phyloP scores from a whole-genome alignment of 2,113 vertebrate species.

The Zosterops borbonicus region DNA sequence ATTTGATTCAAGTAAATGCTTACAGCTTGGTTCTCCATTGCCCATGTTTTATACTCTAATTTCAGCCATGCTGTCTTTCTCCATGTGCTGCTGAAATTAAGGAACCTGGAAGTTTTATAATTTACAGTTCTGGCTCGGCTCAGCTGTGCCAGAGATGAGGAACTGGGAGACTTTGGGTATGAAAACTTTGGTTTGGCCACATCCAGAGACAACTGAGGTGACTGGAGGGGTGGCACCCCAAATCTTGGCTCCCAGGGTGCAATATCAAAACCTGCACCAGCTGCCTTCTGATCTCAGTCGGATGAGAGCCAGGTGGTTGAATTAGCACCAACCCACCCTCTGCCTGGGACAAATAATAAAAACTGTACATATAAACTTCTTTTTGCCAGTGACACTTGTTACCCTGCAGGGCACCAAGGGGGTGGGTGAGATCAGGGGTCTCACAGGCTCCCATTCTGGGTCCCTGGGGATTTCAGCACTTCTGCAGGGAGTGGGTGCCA shows the following conservation, averaged over 20 bases:
- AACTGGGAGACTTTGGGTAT: neutral
- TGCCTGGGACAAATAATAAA: neutral
- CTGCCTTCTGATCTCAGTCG: neutral
- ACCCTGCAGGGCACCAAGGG: neutral
- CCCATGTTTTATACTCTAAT: neutral
- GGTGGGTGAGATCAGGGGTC: too few relatives aligned
- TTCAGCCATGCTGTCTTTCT: neutral
- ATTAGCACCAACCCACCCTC: neutral
- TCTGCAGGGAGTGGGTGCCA: neutral
- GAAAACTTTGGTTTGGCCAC: neutral
- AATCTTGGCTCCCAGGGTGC: neutral
- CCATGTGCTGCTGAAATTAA: neutral
- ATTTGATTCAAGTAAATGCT: neutral
- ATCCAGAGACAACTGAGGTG: neutral
- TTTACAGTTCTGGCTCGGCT: neutral
- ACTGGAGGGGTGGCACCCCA: neutral
- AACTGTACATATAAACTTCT: rapidly evolving
- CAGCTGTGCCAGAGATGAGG: neutral
- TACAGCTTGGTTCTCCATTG: neutral
- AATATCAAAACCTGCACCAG: neutral
- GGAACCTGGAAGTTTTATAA: neutral
- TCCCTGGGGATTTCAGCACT: neutral
- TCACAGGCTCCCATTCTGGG: neutral
- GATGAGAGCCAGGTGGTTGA: neutral
- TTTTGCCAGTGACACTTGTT: neutral